Evolutionary conservation across 1,140 invertebrate genomes (phyloP).

Genomic region (Drosophila nigrodunni): DNA sequence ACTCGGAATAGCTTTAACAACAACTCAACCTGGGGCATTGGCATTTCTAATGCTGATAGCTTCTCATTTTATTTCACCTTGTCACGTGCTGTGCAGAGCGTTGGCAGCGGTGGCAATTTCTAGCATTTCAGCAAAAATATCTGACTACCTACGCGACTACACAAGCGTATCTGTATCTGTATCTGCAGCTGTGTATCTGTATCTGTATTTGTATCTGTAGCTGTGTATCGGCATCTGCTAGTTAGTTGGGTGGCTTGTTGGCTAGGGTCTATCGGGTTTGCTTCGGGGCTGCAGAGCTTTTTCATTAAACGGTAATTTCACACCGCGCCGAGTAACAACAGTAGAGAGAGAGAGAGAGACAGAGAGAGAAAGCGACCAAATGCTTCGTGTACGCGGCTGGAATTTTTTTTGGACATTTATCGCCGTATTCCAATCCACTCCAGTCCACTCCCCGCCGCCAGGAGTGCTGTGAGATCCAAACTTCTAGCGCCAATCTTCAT

Average conservation of each 20-base stretch:
- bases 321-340: constrained; percentile 53
- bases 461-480: constrained; percentile 36
- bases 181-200: constrained; percentile 33
- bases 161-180: constrained; percentile 29
- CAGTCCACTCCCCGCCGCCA: background rate
- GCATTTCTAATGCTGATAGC: constrained; percentile 58
- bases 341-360: background rate
- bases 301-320: constrained; percentile 81
- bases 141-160: constrained; percentile 70
- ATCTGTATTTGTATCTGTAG: constrained; percentile 12
- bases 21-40: constrained; percentile 28
- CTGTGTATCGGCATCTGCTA: constrained; percentile 22
- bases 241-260: constrained; percentile 24
- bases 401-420: constrained; percentile 79
- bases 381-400: constrained; percentile 61
- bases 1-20: constrained; percentile 19
- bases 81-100: constrained; percentile 71
- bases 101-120: constrained; percentile 72
- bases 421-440: constrained; percentile 32
- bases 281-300: constrained; percentile 46
- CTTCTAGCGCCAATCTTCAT: constrained; percentile 54
- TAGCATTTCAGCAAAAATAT: constrained; percentile 78
- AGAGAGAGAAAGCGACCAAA: background rate
- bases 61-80: constrained; percentile 82
- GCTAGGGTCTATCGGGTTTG: constrained; percentile 7